Base-by-base conservation (phyloP, 2,888 invertebrate genomes). In the Perithous albicinctus region DNA sequence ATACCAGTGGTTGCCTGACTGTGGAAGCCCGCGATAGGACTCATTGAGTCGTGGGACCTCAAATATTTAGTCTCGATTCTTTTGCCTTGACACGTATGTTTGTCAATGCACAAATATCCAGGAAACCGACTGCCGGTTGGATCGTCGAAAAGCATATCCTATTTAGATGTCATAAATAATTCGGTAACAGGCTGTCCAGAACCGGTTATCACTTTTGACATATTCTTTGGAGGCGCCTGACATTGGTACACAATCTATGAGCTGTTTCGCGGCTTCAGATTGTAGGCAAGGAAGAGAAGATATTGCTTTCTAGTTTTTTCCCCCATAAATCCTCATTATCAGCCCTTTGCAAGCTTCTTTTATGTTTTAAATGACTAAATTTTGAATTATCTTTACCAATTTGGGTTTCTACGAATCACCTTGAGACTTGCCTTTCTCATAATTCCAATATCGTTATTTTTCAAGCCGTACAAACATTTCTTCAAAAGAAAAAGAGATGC, bases 31-130 rank as follows among this genome's bases (percentile, higher is more conserved):
- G n/a, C 32, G 51, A 69, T 41, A 23, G 41, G 43, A 48, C 10
- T 23, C 18, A 63, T 74, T 48, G 18, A 7, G 51, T 43, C 29
- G 18, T 20, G 20, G n/a, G n/a, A 32, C 32, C 15, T 59, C 26
- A n/a, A n/a, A n/a, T 48, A 64, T 78, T 73, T 59, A n/a, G 29
- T 18, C 35, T 41, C 8, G 38, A 67, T 67, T 67, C 46, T 10
- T 46, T 48, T 61, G 48, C n/a, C 26, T n/a, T 29, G 6, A 8
- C 26, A 29, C 10, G 4, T 38, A 38, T 46, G 26, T 78, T 73
- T 73, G 51, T 10, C 4, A 51, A 43, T 66, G 7, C 7, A 8
- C 38, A 73, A n/a, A 1, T 43, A 8, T 18, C 7, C 23, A 12
- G 46, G 38, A 7, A 18, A 29, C 29, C 32, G 5, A 32, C 41